These are phyloP conservation scores for Pardalotus punctatus DNA, from an alignment of 2,113 vertebrate species.

Conservation along the genomic window DNA sequence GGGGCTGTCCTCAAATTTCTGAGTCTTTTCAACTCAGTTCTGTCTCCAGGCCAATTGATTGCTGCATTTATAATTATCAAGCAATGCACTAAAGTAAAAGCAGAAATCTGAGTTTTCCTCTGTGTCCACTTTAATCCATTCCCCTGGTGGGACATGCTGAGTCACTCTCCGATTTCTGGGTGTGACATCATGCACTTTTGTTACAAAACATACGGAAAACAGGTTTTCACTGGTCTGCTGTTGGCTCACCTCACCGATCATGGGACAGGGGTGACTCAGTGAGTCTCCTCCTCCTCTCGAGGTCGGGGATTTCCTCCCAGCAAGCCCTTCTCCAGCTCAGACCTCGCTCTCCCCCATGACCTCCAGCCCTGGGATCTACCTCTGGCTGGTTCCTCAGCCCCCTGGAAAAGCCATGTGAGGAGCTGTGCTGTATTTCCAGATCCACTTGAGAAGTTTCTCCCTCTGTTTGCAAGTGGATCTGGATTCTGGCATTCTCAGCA, in stretches of 20 bases:
- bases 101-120: background rate
- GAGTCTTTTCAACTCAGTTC: background rate
- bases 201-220: constrained; percentile 8
- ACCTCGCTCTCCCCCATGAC: rapidly evolving
- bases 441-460: background rate
- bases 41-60: background rate
- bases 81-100: background rate
- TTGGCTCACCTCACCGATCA: constrained; percentile 4
- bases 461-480: background rate
- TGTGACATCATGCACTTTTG: background rate
- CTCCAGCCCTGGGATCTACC: background rate
- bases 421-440: background rate
- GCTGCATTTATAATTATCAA: background rate
- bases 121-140: background rate
- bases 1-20: background rate
- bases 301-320: constrained; percentile 1
- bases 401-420: background rate
- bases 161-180: background rate
- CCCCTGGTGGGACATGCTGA: background rate
- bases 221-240: background rate
- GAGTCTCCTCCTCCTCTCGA: background rate
- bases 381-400: background rate
- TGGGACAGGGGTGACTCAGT: constrained; percentile 16
- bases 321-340: background rate
- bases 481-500: background rate